Percentiles rank a stretch among this genome's conserved stretches.
These are phyloP conservation scores for Acanthisitta chloris DNA, from an alignment of 2,113 vertebrate species.

Conservation along the genomic window DNA sequence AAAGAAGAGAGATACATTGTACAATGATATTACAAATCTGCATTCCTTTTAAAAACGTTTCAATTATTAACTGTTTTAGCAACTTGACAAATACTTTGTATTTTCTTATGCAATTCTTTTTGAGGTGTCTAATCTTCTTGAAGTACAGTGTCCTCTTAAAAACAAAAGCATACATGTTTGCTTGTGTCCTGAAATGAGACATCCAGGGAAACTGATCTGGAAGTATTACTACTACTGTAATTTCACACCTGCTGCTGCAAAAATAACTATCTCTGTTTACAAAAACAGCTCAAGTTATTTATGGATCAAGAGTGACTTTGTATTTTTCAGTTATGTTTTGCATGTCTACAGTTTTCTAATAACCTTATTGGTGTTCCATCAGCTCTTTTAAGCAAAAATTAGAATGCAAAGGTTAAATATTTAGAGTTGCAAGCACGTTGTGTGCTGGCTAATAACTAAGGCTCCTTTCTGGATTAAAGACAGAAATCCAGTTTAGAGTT, in stretches of 20 bases:
- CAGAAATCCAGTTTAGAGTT: neutral
- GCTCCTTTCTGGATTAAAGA: neutral
- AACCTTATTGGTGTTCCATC: neutral
- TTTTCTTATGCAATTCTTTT: neutral
- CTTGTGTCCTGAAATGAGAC: neutral
- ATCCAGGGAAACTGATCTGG: constrained; percentile 5
- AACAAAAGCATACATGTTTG: neutral
- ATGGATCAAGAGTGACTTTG: constrained; percentile 13
- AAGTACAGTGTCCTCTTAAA: neutral
- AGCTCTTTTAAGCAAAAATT: neutral
- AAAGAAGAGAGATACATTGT: neutral
- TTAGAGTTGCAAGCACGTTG: neutral
- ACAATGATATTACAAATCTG: too few species aligned
- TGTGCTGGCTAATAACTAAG: neutral
- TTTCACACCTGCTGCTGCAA: constrained; percentile 46
- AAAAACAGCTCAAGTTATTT: constrained; percentile 40
- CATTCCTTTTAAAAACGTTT: too few species aligned
- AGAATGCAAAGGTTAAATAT: neutral
- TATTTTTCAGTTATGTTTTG: neutral
- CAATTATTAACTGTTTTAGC: too few species aligned
- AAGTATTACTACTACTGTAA: constrained; percentile 38
- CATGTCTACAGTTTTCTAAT: neutral
- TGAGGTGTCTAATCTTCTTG: neutral
- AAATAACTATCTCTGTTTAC: constrained; percentile 57
- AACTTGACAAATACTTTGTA: too few species aligned